Evolutionary conservation across 92 coral and sea anemone species (phyloP), one percentile per base, ranked within the genome.

Genomic region (Bergia sp.): DNA sequence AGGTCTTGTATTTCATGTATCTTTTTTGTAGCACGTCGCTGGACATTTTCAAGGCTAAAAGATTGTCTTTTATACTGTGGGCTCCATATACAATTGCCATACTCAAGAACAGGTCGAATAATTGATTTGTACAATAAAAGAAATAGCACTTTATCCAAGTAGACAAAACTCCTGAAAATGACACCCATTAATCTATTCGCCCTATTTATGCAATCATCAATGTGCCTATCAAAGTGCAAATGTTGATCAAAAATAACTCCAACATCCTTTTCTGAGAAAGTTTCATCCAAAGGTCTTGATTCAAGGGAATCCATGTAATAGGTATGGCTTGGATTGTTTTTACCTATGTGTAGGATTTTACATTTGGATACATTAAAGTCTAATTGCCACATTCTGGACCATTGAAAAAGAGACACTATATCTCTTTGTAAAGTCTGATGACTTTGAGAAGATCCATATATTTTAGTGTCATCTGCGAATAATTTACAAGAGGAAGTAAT

Each of bases 11-110:
- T 67, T 67, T 67, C 73, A 67, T 67, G 29, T 67, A 67, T 67
- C 73, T 67, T 67, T 67, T 67, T 67, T 67, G 73, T 67, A 67
- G 73, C 73, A 67, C 73, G 73, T 67, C 73, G 73, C 73, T 67
- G 73, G 73, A 67, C 73, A 67, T 67, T 67, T 67, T 67, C 73
- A 67, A 67, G 73, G 73, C 73, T 67, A 21, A 67, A 67, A 67
- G 73, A 67, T 67, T 67, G 9, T 67, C 73, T 67, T 67, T 67
- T 67, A 67, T 67, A 67, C 29, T 8, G 73, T 67, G 73, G 73
- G 73, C 73, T 67, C 21, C 9, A 4, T 67, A 12, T 8, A 67
- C 21, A n/a, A n/a, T n/a, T n/a, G n/a, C n/a, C n/a, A n/a, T n/a
- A n/a, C n/a, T n/a, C n/a, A n/a, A n/a, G n/a, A 67, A 67, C 29